These are phyloP conservation scores for Pseudomyrmex cubaensis DNA, from an alignment of 1,140 invertebrate genomes.

Conservation along the genomic window DNA sequence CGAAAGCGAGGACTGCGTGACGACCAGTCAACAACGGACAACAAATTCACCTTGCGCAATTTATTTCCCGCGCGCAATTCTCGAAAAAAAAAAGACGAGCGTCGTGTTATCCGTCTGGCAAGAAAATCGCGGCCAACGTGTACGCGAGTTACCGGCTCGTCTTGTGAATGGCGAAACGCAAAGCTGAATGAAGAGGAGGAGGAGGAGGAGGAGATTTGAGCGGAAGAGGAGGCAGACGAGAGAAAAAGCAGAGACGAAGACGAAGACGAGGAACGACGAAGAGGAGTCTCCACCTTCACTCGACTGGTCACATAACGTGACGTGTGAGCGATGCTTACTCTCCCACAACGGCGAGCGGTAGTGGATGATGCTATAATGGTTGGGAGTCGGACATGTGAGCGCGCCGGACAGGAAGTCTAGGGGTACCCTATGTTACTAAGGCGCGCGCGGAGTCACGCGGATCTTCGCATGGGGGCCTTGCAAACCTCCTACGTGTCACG, in stretches of 20 bases:
- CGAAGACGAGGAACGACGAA: slow-evolving; percentile 62
- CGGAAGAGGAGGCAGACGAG: slow-evolving; percentile 66
- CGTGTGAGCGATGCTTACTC: slow-evolving; percentile 84
- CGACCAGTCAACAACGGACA: slow-evolving; percentile 24
- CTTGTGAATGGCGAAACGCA: slow-evolving; percentile 63
- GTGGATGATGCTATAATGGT: slow-evolving; percentile 85
- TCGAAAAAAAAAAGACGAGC: slow-evolving; percentile 37
- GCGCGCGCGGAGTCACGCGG: slow-evolving; percentile 79
- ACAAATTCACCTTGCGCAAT: slow-evolving; percentile 44
- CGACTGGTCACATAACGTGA: slow-evolving; percentile 81
- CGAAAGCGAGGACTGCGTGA: slow-evolving; percentile 53
- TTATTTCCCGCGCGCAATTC: slow-evolving; percentile 57
- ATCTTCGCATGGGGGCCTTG: slow-evolving; percentile 84
- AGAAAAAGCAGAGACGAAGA: slow-evolving; percentile 46
- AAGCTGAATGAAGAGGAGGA: slow-evolving; percentile 61
- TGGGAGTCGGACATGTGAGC: slow-evolving; percentile 81
- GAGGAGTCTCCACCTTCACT: slow-evolving; percentile 73
- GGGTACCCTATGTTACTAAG: slow-evolving; percentile 73
- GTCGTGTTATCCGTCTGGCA: slow-evolving; percentile 18
- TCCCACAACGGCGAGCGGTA: slow-evolving; percentile 83
- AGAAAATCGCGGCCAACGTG: slow-evolving; percentile 54
- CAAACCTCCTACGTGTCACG: slow-evolving; percentile 83
- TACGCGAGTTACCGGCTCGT: neutral
- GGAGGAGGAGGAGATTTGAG: slow-evolving; percentile 58
- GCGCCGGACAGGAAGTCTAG: slow-evolving; percentile 84